Evolutionary conservation across 2,113 vertebrate species (phyloP).

Genomic region (Tilapia sparmanii): DNA sequence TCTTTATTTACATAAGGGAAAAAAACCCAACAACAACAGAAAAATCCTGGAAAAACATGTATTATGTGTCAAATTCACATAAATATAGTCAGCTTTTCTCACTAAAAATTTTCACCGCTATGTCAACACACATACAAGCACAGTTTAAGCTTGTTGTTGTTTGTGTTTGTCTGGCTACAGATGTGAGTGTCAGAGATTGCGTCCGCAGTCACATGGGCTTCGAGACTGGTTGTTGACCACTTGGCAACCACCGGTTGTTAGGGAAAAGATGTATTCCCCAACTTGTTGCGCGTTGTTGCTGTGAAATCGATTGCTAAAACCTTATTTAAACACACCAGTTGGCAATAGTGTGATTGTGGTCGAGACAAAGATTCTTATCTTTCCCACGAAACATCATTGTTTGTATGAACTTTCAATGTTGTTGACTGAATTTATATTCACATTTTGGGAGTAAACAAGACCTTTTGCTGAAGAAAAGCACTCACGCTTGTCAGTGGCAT

Average conservation of each 20-base stretch:
- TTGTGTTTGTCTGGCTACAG: neutral
- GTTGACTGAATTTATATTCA: accelerated
- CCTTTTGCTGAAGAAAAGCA: neutral
- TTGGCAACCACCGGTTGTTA: neutral
- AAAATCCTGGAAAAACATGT: neutral
- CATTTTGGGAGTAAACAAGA: neutral
- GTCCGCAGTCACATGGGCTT: neutral
- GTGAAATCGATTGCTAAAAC: neutral
- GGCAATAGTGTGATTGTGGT: accelerated
- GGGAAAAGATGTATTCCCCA: neutral
- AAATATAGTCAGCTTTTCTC: neutral
- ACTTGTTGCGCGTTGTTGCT: neutral
- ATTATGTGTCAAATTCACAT: neutral
- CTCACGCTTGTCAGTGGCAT: neutral
- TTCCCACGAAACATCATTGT: neutral
- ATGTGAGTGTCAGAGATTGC: neutral
- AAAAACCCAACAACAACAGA: accelerated
- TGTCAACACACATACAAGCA: neutral
- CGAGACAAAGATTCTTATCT: accelerated
- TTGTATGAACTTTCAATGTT: neutral
- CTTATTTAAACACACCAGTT: neutral
- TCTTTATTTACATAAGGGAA: neutral
- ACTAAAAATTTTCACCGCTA: neutral
- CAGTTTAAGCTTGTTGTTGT: neutral
- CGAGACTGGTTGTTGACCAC: neutral